Evolutionary conservation across 2,888 invertebrate species (phyloP).

Genomic region (Drosophila prostipennis): DNA sequence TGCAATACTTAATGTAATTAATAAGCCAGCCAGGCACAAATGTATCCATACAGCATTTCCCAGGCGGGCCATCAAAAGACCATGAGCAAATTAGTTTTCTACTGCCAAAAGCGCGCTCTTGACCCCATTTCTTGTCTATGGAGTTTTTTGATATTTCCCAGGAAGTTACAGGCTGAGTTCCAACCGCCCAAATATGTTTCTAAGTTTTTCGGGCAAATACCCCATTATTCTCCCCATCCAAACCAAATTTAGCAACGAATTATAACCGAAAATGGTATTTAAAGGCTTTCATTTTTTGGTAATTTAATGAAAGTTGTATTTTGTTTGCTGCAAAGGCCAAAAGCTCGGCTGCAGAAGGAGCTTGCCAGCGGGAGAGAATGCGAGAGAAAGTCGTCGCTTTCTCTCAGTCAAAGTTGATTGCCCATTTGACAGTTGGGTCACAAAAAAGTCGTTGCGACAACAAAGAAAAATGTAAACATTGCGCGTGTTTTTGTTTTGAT

Average conservation of each 20-base stretch:
- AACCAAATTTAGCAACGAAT: background rate
- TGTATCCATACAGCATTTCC: constrained; percentile 44
- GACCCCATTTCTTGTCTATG: constrained; percentile 56
- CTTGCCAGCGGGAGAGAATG: constrained; percentile 16
- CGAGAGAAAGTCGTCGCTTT: constrained; percentile 18
- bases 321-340: constrained; percentile 57
- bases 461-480: constrained; percentile 76
- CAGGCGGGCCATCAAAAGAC: constrained; percentile 52
- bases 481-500: constrained; percentile 73
- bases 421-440: constrained; percentile 63
- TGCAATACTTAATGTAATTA: constrained; percentile 20
- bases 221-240: background rate
- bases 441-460: constrained; percentile 62
- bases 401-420: constrained; percentile 55
- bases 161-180: constrained; percentile 16
- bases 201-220: constrained; percentile 12
- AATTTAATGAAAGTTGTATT: constrained; percentile 48
- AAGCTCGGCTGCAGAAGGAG: constrained; percentile 64
- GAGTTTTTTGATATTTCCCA: background rate
- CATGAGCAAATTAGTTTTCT: constrained; percentile 61
- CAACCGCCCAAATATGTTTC: constrained; percentile 47
- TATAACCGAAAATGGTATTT: constrained; percentile 26
- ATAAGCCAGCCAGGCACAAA: constrained; percentile 26
- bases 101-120: constrained; percentile 61
- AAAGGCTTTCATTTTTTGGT: constrained; percentile 38